Conservation (phyloP, 2,888 invertebrate species). For the Argyresthia albistria region DNA sequence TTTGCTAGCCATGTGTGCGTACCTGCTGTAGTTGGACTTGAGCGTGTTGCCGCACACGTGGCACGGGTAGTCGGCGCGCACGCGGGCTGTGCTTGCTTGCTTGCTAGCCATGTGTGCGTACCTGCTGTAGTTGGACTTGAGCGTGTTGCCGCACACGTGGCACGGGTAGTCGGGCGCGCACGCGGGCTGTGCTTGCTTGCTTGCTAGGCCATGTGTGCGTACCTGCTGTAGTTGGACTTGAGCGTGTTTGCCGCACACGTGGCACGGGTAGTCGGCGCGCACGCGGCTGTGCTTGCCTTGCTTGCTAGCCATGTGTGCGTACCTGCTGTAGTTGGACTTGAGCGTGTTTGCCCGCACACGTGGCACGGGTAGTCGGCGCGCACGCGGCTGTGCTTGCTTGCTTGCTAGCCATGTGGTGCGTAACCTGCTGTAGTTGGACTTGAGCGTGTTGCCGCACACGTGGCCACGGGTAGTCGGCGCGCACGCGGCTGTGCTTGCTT, state of each 20-base stretch:
- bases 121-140: too few relatives aligned
- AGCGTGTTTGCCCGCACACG: constrained; percentile 57
- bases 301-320: constrained; percentile 28
- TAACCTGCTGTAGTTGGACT: constrained; percentile 43
- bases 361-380: constrained; percentile 60
- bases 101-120: constrained; percentile 25
- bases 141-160: too few relatives aligned
- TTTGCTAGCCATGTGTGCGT: too few relatives aligned
- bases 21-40: too few relatives aligned
- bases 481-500: too few relatives aligned
- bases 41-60: too few relatives aligned
- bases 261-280: constrained; percentile 53
- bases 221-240: constrained; percentile 47
- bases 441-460: too few relatives aligned
- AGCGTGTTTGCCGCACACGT: constrained; percentile 57
- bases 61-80: too few relatives aligned
- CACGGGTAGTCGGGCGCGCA: too few relatives aligned
- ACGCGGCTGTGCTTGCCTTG: constrained; percentile 20
- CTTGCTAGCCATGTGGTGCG: constrained; percentile 20
- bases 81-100: constrained; percentile 3
- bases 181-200: too few relatives aligned
- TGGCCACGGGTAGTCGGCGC: too few relatives aligned
- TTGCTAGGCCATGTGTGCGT: too few relatives aligned
- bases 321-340: constrained; percentile 47
- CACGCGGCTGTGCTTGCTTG: constrained; percentile 19